Evolutionary conservation across 2,888 invertebrate species (phyloP), one percentile per base, ranked within the genome.

Genomic region (Lycia hirtaria): DNA sequence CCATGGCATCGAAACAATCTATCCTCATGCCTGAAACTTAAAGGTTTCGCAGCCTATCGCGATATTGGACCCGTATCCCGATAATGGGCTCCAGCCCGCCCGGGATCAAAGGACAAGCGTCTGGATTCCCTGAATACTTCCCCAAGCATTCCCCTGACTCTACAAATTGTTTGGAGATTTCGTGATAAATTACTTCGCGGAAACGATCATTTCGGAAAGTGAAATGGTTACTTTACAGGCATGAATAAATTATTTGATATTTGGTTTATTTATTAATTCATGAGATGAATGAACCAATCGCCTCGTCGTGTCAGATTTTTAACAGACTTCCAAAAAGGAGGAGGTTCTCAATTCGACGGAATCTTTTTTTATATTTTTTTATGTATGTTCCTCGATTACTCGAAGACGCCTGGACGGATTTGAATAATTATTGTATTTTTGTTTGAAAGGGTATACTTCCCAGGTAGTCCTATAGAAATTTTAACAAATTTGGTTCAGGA

Each of bases 51-150:
- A 30, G 56, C 64, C 60, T 56, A 61, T 62, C 65, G 43, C 30
- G 60, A 50, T 56, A 59, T 64, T 61, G 54, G 53, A 64, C 67
- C 62, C 60, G 47, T 57, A 57, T 61, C 54, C 47, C 62, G 66
- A 67, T 67, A 64, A 62, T 64, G 50, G 59, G 60, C 56, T 55
- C 60, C 52, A 56, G 60, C 57, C 61, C 56, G 24, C 49, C 51
- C 60, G 56, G 60, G 65, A 69, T 69, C 69, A 67, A 69, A 69
- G 67, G 65, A 63, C 67, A 62, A 53, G 58, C 56, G 64, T 54
- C 33, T 47, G 55, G 57, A 69, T 69, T 67, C 63, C 35, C 51
- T 35, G 47, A 59, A 68, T 66, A 54, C 58, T 59, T 61, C 49
- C 56, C 60, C 47, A 53, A 53, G 44, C 58, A 63, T 67, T 65